Conservation (phyloP, 2,113 vertebrate genomes). For the Epinephelus cyanopodus region DNA sequence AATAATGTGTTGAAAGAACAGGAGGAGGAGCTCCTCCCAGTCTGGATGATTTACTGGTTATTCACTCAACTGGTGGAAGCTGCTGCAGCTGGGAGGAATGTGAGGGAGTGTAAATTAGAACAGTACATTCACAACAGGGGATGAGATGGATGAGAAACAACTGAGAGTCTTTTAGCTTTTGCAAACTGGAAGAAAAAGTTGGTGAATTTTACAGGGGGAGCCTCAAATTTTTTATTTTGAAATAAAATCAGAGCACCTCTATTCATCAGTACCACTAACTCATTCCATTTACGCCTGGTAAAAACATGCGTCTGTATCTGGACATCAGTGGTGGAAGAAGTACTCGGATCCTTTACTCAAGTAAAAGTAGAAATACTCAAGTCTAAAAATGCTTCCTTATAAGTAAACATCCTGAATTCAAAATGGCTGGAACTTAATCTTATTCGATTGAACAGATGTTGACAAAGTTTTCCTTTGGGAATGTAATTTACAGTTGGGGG, state of each 20-base stretch:
- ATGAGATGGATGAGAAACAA: constrained; percentile 1
- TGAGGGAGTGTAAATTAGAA: constrained; percentile 56
- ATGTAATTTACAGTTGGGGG: too few relatives aligned
- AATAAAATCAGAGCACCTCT: not conserved
- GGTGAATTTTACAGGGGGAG: too few relatives aligned
- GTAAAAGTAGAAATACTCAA: too few relatives aligned
- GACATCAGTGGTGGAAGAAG: not conserved
- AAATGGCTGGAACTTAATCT: too few relatives aligned
- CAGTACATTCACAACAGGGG: constrained; percentile 48
- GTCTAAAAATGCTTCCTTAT: too few relatives aligned
- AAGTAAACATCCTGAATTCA: too few relatives aligned
- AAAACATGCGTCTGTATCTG: not conserved
- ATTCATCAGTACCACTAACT: not conserved
- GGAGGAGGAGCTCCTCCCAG: constrained; percentile 56
- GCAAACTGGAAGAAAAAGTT: not conserved
- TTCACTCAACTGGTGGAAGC: constrained; percentile 56
- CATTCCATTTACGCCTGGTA: not conserved
- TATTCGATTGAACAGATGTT: too few relatives aligned
- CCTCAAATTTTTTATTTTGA: not conserved
- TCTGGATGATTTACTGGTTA: constrained; percentile 67
- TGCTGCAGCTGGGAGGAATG: constrained; percentile 56
- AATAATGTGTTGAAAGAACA: constrained; percentile 61
- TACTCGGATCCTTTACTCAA: not conserved
- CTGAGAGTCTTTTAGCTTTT: not conserved
- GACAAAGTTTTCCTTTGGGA: too few relatives aligned